phyloP scores from a whole-genome alignment of 2,797 vertebrate genomes.

The Falco berigora region DNA sequence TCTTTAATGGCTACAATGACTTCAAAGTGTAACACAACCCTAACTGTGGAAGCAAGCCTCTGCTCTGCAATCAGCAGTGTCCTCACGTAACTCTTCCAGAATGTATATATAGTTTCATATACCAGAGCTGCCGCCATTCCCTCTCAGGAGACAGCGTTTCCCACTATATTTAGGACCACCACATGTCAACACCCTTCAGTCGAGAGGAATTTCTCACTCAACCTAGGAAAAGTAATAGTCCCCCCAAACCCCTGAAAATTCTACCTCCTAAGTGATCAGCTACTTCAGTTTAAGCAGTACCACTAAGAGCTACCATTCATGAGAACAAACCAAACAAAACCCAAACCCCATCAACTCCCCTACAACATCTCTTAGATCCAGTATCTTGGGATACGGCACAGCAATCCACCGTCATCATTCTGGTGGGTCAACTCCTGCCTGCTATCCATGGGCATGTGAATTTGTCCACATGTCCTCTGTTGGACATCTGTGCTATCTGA shows the following conservation, averaged over 20 bases:
- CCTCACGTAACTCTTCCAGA: slow-evolving; percentile 18
- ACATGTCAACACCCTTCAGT: slow-evolving; percentile 28
- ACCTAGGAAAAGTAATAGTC: slow-evolving; percentile 12
- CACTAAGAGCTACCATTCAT: background rate
- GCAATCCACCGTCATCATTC: background rate
- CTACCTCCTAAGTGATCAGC: background rate
- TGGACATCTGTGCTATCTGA: background rate
- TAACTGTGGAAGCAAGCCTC: background rate
- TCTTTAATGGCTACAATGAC: background rate
- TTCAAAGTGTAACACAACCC: background rate
- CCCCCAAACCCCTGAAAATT: background rate
- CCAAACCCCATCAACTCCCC: background rate
- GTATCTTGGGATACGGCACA: background rate
- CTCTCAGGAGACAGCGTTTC: slow-evolving; percentile 13
- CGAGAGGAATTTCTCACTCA: background rate
- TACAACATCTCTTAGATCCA: background rate
- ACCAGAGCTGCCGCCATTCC: slow-evolving; percentile 17
- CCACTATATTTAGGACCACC: slow-evolving; percentile 45
- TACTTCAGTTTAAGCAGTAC: background rate
- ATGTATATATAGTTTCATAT: background rate
- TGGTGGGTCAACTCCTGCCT: background rate
- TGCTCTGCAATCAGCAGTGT: background rate
- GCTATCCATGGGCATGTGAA: background rate
- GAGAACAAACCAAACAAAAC: background rate
- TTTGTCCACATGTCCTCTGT: fast-evolving